Base-by-base conservation (phyloP, 2,888 invertebrate species). In the Platerodrilus igneus region DNA sequence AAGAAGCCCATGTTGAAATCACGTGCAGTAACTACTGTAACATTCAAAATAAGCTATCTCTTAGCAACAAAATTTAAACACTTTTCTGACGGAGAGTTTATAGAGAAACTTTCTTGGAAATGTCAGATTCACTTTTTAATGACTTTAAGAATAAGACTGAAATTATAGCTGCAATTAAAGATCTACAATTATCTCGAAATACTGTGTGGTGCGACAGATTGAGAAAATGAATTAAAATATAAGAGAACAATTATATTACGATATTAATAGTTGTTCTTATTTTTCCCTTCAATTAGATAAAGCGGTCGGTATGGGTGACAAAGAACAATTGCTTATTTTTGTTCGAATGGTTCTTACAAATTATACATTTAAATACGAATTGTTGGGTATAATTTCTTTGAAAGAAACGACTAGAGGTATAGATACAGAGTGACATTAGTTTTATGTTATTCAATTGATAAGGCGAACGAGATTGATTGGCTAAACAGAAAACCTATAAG, bases 321-420 rank as follows among this genome's bases (percentile, higher is more conserved):
- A 32, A 19, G 36, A 36, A 32, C 29, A 44, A 25, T 34, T 47
- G 28, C 39, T 38, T 34, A n/a, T 43, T 39, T 46, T 46, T 18
- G 34, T 45, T 42, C 30, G 37, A 15, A 30, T 42, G 29, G 30
- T 36, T 38, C n/a, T 46, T 36, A 9, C 40, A 14, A 37, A 47
- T 47, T 40, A 31, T 25, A 40, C 36, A 16, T 40, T 20, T 31
- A 47, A 39, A 47, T 39, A 44, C 39, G 34, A 44, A 39, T 36
- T 39, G 35, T 28, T 47, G 21, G 43, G n/a, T n/a, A 38, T 36
- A 17, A 38, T 47, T 38, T 40, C 39, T 35, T 46, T 48, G 37
- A 49, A 40, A 29, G 42, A 23, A 38, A 32, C 30, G 23, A 43
- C 52, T 30, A 45, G n/a, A n/a, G n/a, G n/a, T n/a, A n/a, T n/a